A percentile compares a stretch with the other conserved stretches of the same genome.
Conservation (phyloP, 2,888 invertebrate genomes). For the Pycnomerus fuliginosus region DNA sequence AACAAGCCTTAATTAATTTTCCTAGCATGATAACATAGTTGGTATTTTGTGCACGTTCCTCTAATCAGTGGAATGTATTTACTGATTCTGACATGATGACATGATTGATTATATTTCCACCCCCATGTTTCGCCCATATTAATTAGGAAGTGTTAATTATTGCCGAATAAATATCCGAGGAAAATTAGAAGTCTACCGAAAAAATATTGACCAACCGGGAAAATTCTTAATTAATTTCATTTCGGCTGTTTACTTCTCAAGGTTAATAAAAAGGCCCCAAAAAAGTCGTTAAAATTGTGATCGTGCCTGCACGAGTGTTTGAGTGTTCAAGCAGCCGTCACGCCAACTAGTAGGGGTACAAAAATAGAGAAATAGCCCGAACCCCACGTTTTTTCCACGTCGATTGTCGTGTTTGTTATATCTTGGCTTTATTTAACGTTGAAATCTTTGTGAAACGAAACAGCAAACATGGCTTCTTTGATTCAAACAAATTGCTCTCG, state of each 20-base stretch:
- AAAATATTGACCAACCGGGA: slow-evolving; percentile 5
- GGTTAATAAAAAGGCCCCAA: too few species aligned
- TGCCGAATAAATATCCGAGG: slow-evolving; percentile 5
- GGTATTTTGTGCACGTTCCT: slow-evolving; percentile 17
- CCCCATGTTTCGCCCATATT: slow-evolving; percentile 15
- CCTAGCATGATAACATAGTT: slow-evolving; percentile 21
- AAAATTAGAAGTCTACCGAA: not conserved
- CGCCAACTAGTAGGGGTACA: slow-evolving; percentile 18
- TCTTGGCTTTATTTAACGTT: not conserved
- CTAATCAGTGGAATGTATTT: slow-evolving; percentile 25
- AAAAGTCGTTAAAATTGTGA: too few species aligned
- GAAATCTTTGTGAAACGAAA: too few species aligned
- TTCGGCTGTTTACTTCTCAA: slow-evolving; percentile 24
- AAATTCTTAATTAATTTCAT: slow-evolving; percentile 27
- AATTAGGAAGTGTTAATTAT: slow-evolving; percentile 21
- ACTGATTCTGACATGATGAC: slow-evolving; percentile 24
- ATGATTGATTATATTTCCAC: slow-evolving; percentile 12
- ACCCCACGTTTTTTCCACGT: too few species aligned
- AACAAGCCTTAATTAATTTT: slow-evolving; percentile 18
- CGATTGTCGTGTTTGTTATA: slow-evolving; percentile 5
- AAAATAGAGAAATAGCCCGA: slow-evolving; percentile 15
- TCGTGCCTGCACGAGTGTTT: too few species aligned
- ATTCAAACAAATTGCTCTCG: too few species aligned
- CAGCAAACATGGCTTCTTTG: too few species aligned
- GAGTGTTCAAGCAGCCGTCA: slow-evolving; percentile 15